phyloP scores from a whole-genome alignment of 92 coral and sea anemone species.

The Paragorgia papillata region DNA sequence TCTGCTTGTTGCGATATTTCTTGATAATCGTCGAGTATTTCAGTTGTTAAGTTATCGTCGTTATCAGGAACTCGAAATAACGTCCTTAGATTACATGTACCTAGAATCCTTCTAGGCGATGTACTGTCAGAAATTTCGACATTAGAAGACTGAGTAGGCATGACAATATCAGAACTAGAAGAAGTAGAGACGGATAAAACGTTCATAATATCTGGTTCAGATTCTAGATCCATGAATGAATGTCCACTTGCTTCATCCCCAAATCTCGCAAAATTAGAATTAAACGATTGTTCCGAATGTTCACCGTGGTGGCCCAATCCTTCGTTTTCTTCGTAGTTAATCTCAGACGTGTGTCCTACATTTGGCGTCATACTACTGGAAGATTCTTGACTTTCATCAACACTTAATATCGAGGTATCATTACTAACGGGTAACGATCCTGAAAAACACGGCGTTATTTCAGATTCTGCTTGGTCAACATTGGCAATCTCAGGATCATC shows the following conservation, averaged over 20 bases:
- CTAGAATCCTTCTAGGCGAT: conserved; percentile 25
- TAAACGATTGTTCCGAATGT: neutral
- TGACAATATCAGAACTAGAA: conserved; percentile 8
- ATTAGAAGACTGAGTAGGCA: conserved; percentile 9
- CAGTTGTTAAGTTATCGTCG: neutral
- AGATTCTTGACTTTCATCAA: conserved; percentile 2
- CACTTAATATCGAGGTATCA: neutral
- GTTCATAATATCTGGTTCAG: conserved; percentile 44
- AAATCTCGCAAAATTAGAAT: neutral
- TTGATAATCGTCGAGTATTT: neutral
- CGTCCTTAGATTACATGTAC: conserved; percentile 36
- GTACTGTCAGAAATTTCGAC: neutral
- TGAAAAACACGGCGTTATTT: neutral
- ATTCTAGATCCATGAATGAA: conserved; percentile 35
- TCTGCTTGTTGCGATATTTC: conserved; percentile 7
- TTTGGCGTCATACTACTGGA: neutral
- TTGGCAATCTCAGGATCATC: neutral
- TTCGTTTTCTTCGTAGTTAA: neutral
- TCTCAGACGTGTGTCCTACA: neutral
- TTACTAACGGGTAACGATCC: neutral
- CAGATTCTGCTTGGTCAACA: neutral
- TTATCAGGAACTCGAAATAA: conserved; percentile 38
- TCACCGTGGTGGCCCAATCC: neutral
- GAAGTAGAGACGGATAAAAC: conserved; percentile 5
- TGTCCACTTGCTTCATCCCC: neutral